These are phyloP conservation scores for Manis crassicaudata DNA, from an alignment of 2,797 vertebrate species.

Conservation along the genomic window DNA sequence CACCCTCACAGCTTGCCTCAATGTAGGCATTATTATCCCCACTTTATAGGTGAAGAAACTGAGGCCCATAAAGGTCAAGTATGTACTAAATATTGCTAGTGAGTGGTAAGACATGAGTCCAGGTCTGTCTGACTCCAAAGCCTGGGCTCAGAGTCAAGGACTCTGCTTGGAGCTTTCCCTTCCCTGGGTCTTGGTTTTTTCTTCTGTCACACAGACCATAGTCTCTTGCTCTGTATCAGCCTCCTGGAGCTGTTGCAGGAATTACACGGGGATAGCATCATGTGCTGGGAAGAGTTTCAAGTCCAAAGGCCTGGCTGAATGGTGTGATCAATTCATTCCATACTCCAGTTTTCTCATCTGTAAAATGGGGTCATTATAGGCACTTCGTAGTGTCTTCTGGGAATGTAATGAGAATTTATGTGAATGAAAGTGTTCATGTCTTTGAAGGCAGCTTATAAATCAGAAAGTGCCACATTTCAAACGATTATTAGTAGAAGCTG, in stretches of 20 bases:
- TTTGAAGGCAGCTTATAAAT: neutral
- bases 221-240: neutral
- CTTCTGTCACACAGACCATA: accelerated
- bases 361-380: neutral
- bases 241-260: neutral
- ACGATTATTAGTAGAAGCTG: neutral
- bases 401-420: neutral
- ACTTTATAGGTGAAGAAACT: neutral
- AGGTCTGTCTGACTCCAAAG: neutral
- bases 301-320: neutral
- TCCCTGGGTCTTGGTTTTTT: neutral
- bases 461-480: neutral
- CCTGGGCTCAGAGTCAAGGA: neutral
- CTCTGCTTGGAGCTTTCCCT: neutral
- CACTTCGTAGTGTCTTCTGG: neutral
- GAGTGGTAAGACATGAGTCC: neutral
- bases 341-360: neutral
- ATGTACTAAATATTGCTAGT: neutral
- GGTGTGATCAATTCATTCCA: accelerated
- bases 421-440: neutral
- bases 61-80: neutral
- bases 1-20: too few species aligned
- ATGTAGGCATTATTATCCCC: neutral
- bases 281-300: neutral
- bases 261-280: neutral